These are phyloP conservation scores for Mesorhabditis spiculigera DNA, from an alignment of 2,888 invertebrate species.

Conservation along the genomic window DNA sequence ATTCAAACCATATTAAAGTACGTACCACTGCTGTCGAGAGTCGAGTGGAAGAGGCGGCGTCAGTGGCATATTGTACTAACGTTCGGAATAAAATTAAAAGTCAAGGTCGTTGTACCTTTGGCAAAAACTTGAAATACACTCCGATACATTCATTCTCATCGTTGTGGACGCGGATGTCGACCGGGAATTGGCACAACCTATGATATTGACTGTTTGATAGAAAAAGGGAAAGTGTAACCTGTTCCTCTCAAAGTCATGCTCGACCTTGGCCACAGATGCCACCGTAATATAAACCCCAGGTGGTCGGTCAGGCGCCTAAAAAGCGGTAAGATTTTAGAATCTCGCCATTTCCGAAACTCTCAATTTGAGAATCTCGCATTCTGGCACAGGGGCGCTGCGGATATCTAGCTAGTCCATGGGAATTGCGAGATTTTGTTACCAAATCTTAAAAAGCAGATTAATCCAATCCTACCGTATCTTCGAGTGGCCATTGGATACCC, in stretches of 20 bases:
- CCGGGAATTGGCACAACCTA: neutral
- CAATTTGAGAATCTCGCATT: too few relatives aligned
- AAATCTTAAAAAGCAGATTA: too few relatives aligned
- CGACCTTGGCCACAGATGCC: neutral
- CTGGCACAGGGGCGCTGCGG: too few relatives aligned
- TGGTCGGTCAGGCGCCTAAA: neutral
- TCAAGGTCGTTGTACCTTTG: neutral
- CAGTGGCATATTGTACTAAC: neutral
- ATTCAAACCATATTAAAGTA: neutral
- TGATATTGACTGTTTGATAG: too few relatives aligned
- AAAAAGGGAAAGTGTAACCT: neutral
- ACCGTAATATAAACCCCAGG: neutral
- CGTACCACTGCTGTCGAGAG: constrained; percentile 30
- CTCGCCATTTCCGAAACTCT: too few relatives aligned
- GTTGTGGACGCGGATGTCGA: neutral
- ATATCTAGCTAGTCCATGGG: too few relatives aligned
- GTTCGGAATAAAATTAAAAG: neutral
- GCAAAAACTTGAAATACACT: neutral
- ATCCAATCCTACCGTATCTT: neutral
- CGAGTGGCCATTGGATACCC: constrained; percentile 6
- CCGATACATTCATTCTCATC: neutral
- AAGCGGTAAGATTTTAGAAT: neutral
- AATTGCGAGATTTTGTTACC: too few relatives aligned
- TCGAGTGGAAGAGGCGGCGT: constrained; percentile 17
- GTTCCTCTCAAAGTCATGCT: neutral